Evolutionary conservation across 2,888 invertebrate genomes (phyloP).

Genomic region (Drosophila melanosoma): DNA sequence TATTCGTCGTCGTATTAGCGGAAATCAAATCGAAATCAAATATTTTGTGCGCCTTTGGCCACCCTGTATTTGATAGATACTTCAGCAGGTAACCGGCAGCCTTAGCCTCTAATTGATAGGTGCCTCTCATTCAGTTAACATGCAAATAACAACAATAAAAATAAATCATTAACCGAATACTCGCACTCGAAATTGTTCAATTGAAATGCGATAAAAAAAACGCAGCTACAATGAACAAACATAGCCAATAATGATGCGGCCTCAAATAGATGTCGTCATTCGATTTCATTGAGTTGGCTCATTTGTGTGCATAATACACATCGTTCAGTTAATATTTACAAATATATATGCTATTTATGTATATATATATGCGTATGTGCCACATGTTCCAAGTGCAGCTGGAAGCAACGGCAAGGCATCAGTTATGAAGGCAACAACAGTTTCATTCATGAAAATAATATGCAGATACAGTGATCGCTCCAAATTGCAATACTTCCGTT

Average conservation of each 20-base stretch:
- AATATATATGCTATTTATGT: background rate
- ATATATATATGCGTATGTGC: background rate
- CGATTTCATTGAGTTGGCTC: slow-evolving; percentile 46
- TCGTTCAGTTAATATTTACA: slow-evolving; percentile 9
- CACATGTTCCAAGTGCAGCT: slow-evolving; percentile 39
- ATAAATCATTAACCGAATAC: slow-evolving; percentile 42
- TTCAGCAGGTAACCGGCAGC: slow-evolving; percentile 39
- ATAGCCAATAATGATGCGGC: slow-evolving; percentile 36
- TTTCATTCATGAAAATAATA: slow-evolving; percentile 68
- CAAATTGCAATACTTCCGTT: slow-evolving; percentile 2
- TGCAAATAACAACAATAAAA: slow-evolving; percentile 52
- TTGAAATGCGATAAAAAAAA: slow-evolving; percentile 51
- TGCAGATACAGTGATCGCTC: slow-evolving; percentile 15
- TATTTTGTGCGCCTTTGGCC: background rate
- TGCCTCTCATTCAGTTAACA: slow-evolving; percentile 49
- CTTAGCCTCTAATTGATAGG: slow-evolving; percentile 59
- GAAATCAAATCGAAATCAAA: slow-evolving; percentile 7
- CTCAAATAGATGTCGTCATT: slow-evolving; percentile 61
- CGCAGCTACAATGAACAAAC: slow-evolving; percentile 27
- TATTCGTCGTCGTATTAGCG: slow-evolving; percentile 3
- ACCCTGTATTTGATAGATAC: slow-evolving; percentile 33
- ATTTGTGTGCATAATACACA: slow-evolving; percentile 20
- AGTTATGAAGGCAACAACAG: slow-evolving; percentile 62
- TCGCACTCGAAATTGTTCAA: slow-evolving; percentile 38
- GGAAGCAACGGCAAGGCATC: slow-evolving; percentile 33